Evolutionary conservation across 2,113 vertebrate genomes (phyloP).

Genomic region (Eidolon helvum): DNA sequence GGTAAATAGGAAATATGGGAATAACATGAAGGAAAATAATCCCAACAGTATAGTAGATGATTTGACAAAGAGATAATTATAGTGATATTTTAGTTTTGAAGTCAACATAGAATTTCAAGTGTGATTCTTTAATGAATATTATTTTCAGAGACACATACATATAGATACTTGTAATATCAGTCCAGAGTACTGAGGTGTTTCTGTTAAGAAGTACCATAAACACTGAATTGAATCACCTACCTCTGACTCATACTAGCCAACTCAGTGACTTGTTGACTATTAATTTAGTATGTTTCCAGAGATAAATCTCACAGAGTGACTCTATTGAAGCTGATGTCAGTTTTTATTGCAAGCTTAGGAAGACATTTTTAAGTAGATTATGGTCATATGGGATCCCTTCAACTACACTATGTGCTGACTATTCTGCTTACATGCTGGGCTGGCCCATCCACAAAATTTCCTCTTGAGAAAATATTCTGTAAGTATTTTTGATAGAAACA

Average conservation of each 20-base stretch:
- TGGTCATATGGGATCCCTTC: neutral
- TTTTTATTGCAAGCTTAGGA: neutral
- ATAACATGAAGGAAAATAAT: neutral
- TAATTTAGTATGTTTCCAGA: neutral
- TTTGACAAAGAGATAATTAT: neutral
- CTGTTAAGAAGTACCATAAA: neutral
- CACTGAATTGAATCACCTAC: neutral
- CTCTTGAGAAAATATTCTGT: neutral
- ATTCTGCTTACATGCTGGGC: neutral
- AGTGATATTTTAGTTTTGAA: constrained; percentile 21
- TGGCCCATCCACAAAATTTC: neutral
- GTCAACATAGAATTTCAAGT: neutral
- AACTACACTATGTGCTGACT: neutral
- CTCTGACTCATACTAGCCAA: neutral
- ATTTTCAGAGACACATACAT: neutral
- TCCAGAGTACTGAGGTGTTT: fast-evolving
- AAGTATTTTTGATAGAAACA: neutral
- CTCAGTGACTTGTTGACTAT: neutral
- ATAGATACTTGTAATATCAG: neutral
- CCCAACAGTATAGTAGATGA: neutral
- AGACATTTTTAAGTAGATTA: neutral
- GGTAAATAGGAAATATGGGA: neutral
- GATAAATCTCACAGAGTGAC: neutral
- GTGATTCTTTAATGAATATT: neutral
- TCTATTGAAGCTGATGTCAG: neutral